phyloP scores from a whole-genome alignment of 2,113 vertebrate genomes.

The Triplophysa siluroides region DNA sequence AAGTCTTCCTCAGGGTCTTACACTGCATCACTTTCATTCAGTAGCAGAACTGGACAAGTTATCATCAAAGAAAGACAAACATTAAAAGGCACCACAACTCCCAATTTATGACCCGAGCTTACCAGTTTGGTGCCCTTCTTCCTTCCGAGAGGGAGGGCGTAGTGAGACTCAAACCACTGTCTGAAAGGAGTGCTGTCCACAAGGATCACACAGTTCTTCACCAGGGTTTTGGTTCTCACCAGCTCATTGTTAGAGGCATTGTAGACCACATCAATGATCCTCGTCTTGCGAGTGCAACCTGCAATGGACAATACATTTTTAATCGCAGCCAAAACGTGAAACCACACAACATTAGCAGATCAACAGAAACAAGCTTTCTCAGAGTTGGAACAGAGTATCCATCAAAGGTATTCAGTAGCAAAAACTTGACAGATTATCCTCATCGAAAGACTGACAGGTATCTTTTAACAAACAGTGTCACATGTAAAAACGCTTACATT shows the following conservation, averaged over 20 bases:
- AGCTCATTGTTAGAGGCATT: conserved; percentile 98
- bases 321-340: not conserved
- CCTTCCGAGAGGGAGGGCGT: conserved; percentile 90
- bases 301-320: not conserved
- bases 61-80: conserved; percentile 83
- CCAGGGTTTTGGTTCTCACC: conserved; percentile 97
- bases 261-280: conserved; percentile 98
- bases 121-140: conserved; percentile 99
- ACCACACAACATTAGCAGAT: not conserved
- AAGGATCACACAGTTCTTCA: conserved; percentile 96
- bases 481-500: conserved; percentile 80
- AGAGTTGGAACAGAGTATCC: conserved; percentile 72
- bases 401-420: conserved; percentile 78
- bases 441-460: conserved; percentile 51
- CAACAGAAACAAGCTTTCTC: conserved; percentile 74
- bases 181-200: conserved; percentile 93
- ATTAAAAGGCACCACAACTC: not conserved
- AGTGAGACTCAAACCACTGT: conserved; percentile 98
- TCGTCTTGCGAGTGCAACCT: conserved; percentile 98
- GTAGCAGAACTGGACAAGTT: conserved; percentile 92
- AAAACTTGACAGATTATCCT: conserved; percentile 76
- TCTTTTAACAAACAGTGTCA: not conserved
- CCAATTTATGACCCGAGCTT: conserved; percentile 33
- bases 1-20: conserved; percentile 80
- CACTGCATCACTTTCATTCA: conserved; percentile 81